Percentiles rank a stretch among this genome's conserved stretches.
Evolutionary conservation across 2,888 invertebrate species (phyloP).

Genomic region (Drosophila neonasuta): DNA sequence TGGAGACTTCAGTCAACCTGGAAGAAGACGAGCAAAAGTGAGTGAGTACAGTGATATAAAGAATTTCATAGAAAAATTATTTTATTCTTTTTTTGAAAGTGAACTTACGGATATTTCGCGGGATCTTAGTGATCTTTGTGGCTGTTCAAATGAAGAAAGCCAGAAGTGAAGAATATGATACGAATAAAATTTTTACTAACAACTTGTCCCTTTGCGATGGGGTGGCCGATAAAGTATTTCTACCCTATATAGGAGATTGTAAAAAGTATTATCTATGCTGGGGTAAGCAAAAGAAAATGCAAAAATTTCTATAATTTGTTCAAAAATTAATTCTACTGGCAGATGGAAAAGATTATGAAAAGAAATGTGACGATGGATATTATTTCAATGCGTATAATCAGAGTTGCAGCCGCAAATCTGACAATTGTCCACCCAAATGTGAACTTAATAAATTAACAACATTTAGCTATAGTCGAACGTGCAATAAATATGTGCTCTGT

Average conservation of each 20-base stretch:
- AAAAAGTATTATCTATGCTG: conserved; percentile 70
- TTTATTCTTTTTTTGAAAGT: conserved; percentile 20
- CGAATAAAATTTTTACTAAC: conserved; percentile 27
- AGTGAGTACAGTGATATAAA: conserved; percentile 23
- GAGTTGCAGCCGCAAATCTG: conserved; percentile 38
- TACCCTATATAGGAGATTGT: conserved; percentile 67
- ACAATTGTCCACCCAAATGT: conserved; percentile 57
- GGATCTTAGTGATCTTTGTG: conserved; percentile 2
- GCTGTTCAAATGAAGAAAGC: neutral
- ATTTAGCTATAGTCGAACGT: conserved; percentile 74
- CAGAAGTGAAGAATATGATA: neutral
- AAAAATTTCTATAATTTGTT: too few species aligned
- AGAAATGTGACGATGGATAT: conserved; percentile 57
- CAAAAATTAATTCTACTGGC: neutral
- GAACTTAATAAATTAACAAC: conserved; percentile 45
- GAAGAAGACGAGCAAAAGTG: conserved; percentile 11
- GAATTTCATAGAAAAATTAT: neutral
- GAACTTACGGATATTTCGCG: conserved; percentile 14
- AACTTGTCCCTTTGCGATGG: conserved; percentile 57
- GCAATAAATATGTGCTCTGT: conserved; percentile 78
- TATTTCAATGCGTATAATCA: conserved; percentile 62
- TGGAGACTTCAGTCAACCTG: conserved; percentile 16
- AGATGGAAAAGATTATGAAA: conserved; percentile 51
- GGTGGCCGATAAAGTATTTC: conserved; percentile 64
- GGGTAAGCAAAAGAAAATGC: conserved; percentile 26